Percentiles rank a stretch among this genome's conserved stretches.
These are phyloP conservation scores for Callimorpha dominula DNA, from an alignment of 2,888 invertebrate species.

Conservation along the genomic window DNA sequence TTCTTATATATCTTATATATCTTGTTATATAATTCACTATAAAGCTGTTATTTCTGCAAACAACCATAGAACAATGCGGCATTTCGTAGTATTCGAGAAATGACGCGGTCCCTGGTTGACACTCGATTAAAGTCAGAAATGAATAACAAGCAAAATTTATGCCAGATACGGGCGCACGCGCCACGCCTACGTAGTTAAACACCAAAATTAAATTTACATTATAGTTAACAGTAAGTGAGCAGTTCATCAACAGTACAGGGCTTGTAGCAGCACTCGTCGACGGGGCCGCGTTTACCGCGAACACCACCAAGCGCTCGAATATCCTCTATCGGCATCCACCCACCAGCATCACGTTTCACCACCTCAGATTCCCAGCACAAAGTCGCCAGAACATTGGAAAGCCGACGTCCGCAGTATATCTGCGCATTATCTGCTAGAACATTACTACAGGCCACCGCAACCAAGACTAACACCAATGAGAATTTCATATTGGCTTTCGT, in stretches of 20 bases:
- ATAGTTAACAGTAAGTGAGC: neutral
- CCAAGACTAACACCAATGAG: neutral
- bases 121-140: no score
- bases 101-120: no score
- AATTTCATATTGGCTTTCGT: slow-evolving; percentile 29
- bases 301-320: neutral
- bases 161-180: no score
- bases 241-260: neutral
- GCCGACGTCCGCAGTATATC: slow-evolving; percentile 8
- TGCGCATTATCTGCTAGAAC: neutral
- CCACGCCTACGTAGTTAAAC: no score
- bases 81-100: no score
- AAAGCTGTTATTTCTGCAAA: no score
- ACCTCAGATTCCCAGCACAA: neutral
- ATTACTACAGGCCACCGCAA: neutral
- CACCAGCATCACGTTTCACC: neutral
- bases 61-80: no score
- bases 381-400: slow-evolving; percentile 3
- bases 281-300: neutral
- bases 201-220: no score
- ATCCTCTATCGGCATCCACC: neutral
- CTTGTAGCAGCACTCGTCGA: neutral
- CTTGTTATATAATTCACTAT: no score
- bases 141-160: no score
- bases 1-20: no score